A percentile compares a stretch with the other conserved stretches of the same genome.
These are phyloP conservation scores for Drosophila miranda DNA, from an alignment of 1,140 invertebrate genomes.

Conservation along the genomic window DNA sequence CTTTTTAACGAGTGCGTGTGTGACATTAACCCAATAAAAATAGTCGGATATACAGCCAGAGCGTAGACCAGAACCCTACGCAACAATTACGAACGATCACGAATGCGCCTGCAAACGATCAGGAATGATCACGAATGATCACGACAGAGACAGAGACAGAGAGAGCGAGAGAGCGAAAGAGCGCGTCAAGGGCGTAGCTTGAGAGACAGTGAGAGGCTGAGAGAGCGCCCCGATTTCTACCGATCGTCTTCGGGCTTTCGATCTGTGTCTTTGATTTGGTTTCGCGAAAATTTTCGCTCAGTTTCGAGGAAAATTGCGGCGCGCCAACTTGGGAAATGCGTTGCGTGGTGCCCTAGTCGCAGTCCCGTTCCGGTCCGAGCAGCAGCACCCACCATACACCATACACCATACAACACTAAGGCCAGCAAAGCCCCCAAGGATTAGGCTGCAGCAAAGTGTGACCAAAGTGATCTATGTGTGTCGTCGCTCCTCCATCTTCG, in stretches of 20 bases:
- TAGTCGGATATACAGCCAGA: slow-evolving; percentile 26
- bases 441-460: slow-evolving; percentile 50
- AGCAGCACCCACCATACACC: slow-evolving; percentile 14
- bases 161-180: slow-evolving; percentile 38
- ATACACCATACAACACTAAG: slow-evolving; percentile 12
- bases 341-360: slow-evolving; percentile 49
- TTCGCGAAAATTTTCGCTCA: slow-evolving; percentile 64
- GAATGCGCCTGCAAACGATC: too few species aligned
- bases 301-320: slow-evolving; percentile 76
- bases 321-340: slow-evolving; percentile 73
- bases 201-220: slow-evolving; percentile 27
- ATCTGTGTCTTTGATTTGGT: slow-evolving; percentile 70
- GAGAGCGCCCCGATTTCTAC: slow-evolving; percentile 44
- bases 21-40: slow-evolving; percentile 80
- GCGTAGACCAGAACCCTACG: slow-evolving; percentile 38
- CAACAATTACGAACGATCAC: too few species aligned
- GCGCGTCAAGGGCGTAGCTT: slow-evolving; percentile 50
- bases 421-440: slow-evolving; percentile 44
- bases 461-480: slow-evolving; percentile 45
- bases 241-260: slow-evolving; percentile 71
- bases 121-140: too few species aligned
- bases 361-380: background rate
- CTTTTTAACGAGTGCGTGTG: slow-evolving; percentile 34
- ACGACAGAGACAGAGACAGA: slow-evolving; percentile 17
- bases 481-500: slow-evolving; percentile 11